Evolutionary conservation across 2,888 invertebrate species (phyloP), one percentile per base, ranked within the genome.

Genomic region (Bhutanitis thaidina): DNA sequence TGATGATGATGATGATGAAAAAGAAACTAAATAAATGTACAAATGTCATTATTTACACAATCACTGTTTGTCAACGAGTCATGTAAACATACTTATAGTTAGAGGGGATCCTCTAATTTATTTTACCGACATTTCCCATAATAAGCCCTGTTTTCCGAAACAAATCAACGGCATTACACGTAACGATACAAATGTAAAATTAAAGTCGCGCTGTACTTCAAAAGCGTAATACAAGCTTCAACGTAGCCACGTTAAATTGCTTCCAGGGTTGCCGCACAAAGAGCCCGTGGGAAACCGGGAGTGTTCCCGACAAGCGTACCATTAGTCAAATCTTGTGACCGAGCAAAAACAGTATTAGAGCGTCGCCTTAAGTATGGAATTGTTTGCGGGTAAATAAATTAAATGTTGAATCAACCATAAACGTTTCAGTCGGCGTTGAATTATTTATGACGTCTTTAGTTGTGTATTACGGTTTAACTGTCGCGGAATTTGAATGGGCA

Each of bases 271-370:
- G 60, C 5, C 45, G 57, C 55, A 61, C 56, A 60, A 65, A 59
- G 66, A 59, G 60, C 52, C 67, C 69, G 69, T 83, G 86, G 73
- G 84, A 85, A 77, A 53, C 55, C 53, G 51, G 69, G 71, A 54
- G 72, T 85, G 85, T 54, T 47, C 40, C 48, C 61, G 82, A 83
- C 82, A 74, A 62, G 59, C 49, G 41, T 51, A 62, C 76, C 79
- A 86, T 86, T 86, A 83, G 78, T 85, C 84, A 86, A 82, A 82
- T 80, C 74, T 75, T 74, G 69, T 72, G 71, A 73, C 71, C 65
- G 64, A 67, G 72, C 77, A 78, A 83, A 77, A 80, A 80, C 74
- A 61, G 58, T 60, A 59, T 62, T 63, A 62, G 60, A 57, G 43
- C 49, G 43, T 54, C 53, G 59, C 55, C 58, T 55, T 60, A 60